Evolutionary conservation across 2,888 invertebrate species (phyloP).

Genomic region (Molorchus minor): DNA sequence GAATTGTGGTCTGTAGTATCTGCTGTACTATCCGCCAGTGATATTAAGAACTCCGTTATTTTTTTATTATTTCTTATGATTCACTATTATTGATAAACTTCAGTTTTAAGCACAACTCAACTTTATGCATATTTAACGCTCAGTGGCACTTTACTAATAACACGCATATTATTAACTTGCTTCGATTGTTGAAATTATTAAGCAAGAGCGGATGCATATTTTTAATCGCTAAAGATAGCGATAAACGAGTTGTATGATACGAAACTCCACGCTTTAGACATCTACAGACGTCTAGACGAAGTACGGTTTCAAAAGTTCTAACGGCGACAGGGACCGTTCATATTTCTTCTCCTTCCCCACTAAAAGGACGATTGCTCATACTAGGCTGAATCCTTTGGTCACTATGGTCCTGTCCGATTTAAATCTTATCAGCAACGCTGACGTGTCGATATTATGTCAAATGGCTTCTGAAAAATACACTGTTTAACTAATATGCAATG

Average conservation of each 20-base stretch:
- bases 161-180: too few species aligned
- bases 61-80: too few species aligned
- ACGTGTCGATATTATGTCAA: slow-evolving; percentile 86
- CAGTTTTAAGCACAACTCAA: too few species aligned
- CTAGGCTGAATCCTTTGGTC: slow-evolving; percentile 92
- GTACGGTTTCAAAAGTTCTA: slow-evolving; percentile 4
- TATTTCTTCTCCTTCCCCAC: slow-evolving; percentile 47
- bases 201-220: neutral
- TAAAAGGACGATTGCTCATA: slow-evolving; percentile 78
- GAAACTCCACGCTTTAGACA: neutral
- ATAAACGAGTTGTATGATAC: neutral
- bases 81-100: too few species aligned
- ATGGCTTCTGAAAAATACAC: slow-evolving; percentile 75
- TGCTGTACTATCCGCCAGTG: too few species aligned
- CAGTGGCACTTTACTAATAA: too few species aligned
- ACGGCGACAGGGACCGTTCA: neutral
- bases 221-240: neutral
- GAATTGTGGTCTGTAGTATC: too few species aligned
- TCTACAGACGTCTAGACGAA: neutral
- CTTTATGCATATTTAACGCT: too few species aligned
- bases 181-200: slow-evolving; percentile 9
- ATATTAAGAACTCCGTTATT: too few species aligned
- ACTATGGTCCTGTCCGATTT: slow-evolving; percentile 90
- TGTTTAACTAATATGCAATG: neutral
- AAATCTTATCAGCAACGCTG: slow-evolving; percentile 90